Evolutionary conservation across 1,140 invertebrate species (phyloP), one percentile per base, ranked within the genome.

Genomic region (Pristionchus pacificus): DNA sequence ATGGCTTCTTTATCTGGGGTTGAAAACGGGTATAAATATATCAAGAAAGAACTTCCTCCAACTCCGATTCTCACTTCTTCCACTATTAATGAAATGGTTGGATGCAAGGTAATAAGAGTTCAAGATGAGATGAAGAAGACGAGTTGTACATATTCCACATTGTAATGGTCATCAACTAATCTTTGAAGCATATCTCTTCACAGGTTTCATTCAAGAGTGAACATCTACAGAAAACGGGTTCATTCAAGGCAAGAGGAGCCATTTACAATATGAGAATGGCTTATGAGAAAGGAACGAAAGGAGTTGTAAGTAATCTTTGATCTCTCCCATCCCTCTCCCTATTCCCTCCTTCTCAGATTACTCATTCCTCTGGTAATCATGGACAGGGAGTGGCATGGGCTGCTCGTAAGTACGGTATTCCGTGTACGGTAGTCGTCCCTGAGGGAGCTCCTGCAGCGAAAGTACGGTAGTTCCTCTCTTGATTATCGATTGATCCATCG

Each of bases 351-450:
- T 49, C 69, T 38, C 60, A 76, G 84, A 79, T 85, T 10, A 85
- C 85, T 10, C 84, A 85, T 72, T 84, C 83, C 64, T 84, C 81
- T 75, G 85, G 85, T 60, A 86, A 86, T 65, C 85, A 85, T 79
- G 85, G 84, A 3, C 83, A 84, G 62, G 85, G 80, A 2, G 71
- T 85, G 59, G 84, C 85, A 0, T 85, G 84, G 84, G 83, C 85
- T 2, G 80, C 84, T 2, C 73, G 75, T 33, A 68, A 74, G 38
- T 69, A 74, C 29, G 78, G 78, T 2, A 25, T 85, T 1, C 78
- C 80, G 19, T 84, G 84, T 73, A 77, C 74, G 61, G 82, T 86
- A 0, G 80, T 85, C n/a, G 80, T 85, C 1, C 85, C 85, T 1
- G 76, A 79, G 65, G 80, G 78, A 68, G 78, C 84, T 25, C 82